A percentile compares a stretch with the other conserved stretches of the same genome.
phyloP scores from a whole-genome alignment of 2,797 vertebrate species.

The Oryzias dopingdopingensis region DNA sequence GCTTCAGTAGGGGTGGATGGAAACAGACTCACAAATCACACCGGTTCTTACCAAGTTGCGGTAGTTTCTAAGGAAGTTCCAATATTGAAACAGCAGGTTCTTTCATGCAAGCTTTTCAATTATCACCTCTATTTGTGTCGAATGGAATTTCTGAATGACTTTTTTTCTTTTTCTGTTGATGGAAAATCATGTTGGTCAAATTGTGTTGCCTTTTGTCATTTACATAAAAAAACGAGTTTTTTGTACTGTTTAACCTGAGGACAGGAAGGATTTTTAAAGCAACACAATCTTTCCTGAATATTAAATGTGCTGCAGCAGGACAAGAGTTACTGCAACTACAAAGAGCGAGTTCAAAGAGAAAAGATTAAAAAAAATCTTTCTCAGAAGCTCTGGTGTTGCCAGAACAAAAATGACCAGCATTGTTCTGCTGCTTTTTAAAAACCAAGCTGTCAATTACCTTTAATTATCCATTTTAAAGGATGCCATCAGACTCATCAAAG shows the following conservation, averaged over 20 bases:
- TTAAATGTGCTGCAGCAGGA: no score
- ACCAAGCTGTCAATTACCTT: conserved; percentile 50
- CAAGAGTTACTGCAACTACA: conserved; percentile 5
- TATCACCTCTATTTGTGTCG: conserved; percentile 28
- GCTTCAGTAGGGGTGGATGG: conserved; percentile 9
- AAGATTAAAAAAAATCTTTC: conserved; percentile 5
- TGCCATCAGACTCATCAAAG: conserved; percentile 46
- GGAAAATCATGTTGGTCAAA: no score
- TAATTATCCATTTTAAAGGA: conserved; percentile 50
- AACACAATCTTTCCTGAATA: no score
- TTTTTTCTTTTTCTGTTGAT: no score
- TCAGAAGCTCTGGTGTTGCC: conserved; percentile 12
- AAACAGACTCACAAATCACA: conserved; percentile 18
- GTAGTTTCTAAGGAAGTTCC: conserved; percentile 4
- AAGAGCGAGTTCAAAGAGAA: conserved; percentile 7
- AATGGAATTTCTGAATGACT: conserved; percentile 14
- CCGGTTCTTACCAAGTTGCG: neutral
- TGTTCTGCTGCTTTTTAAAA: conserved; percentile 38
- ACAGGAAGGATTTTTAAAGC: no score
- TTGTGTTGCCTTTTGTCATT: no score
- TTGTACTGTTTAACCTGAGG: no score
- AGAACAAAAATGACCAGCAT: conserved; percentile 13
- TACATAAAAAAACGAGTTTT: no score
- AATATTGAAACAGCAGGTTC: conserved; percentile 30
- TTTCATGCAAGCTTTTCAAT: conserved; percentile 39